Conservation (phyloP, 1,140 invertebrate species). For the Bilobella aurantiaca region DNA sequence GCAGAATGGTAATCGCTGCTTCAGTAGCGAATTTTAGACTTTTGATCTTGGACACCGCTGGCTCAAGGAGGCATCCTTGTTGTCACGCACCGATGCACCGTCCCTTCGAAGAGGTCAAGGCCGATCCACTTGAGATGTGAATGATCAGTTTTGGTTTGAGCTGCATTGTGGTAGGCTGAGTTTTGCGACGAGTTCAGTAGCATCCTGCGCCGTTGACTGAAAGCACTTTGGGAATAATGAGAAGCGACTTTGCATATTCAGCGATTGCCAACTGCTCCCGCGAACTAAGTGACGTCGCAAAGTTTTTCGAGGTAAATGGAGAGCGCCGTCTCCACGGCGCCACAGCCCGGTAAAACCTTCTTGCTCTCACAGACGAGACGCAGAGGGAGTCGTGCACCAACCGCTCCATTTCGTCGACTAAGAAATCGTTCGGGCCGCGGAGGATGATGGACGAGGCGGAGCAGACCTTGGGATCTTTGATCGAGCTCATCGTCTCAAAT, state of each 20-base stretch:
- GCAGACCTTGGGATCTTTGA: slow-evolving; percentile 82
- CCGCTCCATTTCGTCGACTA: slow-evolving; percentile 99
- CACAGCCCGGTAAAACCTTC: slow-evolving; percentile 89
- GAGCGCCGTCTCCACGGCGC: slow-evolving; percentile 95
- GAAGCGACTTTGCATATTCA: slow-evolving; percentile 91
- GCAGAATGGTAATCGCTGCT: too few species aligned
- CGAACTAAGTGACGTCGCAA: slow-evolving; percentile 97
- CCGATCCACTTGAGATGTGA: slow-evolving; percentile 87
- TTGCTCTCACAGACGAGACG: slow-evolving; percentile 94
- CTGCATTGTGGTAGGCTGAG: slow-evolving; percentile 97
- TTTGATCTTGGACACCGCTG: too few species aligned
- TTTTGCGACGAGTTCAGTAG: slow-evolving; percentile 95
- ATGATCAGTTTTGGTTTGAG: slow-evolving; percentile 87
- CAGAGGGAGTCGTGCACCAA: slow-evolving; percentile 95
- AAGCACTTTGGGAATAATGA: slow-evolving; percentile 97
- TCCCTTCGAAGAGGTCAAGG: slow-evolving; percentile 78
- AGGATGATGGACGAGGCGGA: slow-evolving; percentile 90
- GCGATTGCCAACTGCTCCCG: slow-evolving; percentile 97
- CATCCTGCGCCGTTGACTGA: slow-evolving; percentile 97
- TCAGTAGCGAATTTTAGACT: too few species aligned
- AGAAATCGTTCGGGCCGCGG: slow-evolving; percentile 95
- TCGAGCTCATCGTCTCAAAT: slow-evolving; percentile 96
- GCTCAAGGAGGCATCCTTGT: too few species aligned
- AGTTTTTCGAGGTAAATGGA: slow-evolving; percentile 98
- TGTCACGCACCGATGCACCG: too few species aligned